Evolutionary conservation across 2,888 invertebrate species (phyloP).

Genomic region (Rhyacophila evoluta): DNA sequence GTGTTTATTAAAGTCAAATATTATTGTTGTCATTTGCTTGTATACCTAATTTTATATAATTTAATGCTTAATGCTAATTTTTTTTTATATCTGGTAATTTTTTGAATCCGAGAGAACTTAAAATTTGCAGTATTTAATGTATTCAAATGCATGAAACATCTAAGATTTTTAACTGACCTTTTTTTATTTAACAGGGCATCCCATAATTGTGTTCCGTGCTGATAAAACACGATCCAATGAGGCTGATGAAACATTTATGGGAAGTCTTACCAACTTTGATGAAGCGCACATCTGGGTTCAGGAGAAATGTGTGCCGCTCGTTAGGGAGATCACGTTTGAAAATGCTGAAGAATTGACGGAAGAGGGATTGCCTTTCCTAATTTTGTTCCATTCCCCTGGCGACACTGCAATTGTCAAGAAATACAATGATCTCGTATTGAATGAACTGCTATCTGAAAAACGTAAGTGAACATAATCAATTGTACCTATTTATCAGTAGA

Average conservation of each 20-base stretch:
- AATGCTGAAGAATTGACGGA: slow-evolving; percentile 99
- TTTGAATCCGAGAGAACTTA: too few species aligned
- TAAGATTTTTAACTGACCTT: too few species aligned
- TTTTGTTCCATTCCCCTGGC: slow-evolving; percentile 92
- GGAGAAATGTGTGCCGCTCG: slow-evolving; percentile 95
- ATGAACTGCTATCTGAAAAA: slow-evolving; percentile 87
- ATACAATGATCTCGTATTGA: slow-evolving; percentile 84
- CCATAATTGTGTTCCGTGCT: slow-evolving; percentile 86
- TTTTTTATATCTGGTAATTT: too few species aligned
- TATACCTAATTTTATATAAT: too few species aligned
- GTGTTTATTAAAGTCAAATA: too few species aligned
- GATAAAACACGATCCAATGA: slow-evolving; percentile 84
- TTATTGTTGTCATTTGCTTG: too few species aligned
- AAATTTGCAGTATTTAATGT: too few species aligned
- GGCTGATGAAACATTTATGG: slow-evolving; percentile 86
- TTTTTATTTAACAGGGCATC: slow-evolving; percentile 70
- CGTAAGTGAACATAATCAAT: too few species aligned
- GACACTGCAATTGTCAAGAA: slow-evolving; percentile 85
- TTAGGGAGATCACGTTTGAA: slow-evolving; percentile 98
- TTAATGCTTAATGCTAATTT: too few species aligned
- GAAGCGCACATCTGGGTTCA: slow-evolving; percentile 91
- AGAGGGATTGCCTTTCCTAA: slow-evolving; percentile 97
- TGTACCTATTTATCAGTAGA: too few species aligned
- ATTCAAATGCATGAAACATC: too few species aligned
- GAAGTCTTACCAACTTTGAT: slow-evolving; percentile 81